These are phyloP conservation scores for Lordiphosa fenestrarum DNA, from an alignment of 2,888 invertebrate species.

Conservation along the genomic window DNA sequence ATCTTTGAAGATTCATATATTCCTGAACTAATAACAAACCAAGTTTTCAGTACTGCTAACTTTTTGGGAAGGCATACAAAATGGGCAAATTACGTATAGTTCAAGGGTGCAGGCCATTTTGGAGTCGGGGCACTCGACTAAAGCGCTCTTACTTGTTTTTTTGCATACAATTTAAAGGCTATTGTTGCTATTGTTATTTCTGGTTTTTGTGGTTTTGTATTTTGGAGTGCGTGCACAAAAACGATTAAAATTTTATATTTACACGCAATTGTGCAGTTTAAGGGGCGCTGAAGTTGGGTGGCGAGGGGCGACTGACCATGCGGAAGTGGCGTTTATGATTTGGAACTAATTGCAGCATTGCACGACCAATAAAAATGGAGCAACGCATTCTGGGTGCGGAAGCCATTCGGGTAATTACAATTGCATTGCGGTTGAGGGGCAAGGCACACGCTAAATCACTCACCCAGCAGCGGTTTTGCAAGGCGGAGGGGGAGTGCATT, in stretches of 20 bases:
- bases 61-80: too few species aligned
- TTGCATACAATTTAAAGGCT: constrained; percentile 40
- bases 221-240: constrained; percentile 55
- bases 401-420: constrained; percentile 71
- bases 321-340: constrained; percentile 69
- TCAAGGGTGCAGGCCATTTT: too few species aligned
- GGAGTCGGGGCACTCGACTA: too few species aligned
- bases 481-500: constrained; percentile 25
- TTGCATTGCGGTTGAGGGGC: constrained; percentile 72
- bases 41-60: too few species aligned
- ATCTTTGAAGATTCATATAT: too few species aligned
- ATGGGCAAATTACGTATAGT: too few species aligned
- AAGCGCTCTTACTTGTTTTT: too few species aligned
- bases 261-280: constrained; percentile 53
- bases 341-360: constrained; percentile 68
- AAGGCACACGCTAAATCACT: constrained; percentile 66
- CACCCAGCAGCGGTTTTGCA: constrained; percentile 32
- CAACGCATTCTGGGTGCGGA: constrained; percentile 40
- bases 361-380: constrained; percentile 53
- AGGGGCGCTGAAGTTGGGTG: not conserved
- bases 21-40: too few species aligned
- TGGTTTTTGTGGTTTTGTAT: constrained; percentile 31
- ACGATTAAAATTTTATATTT: constrained; percentile 71
- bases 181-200: constrained; percentile 29
- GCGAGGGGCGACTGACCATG: constrained; percentile 37